A percentile compares a stretch with the other conserved stretches of the same genome.
These are phyloP conservation scores for Drosophila gaucha DNA, from an alignment of 2,888 invertebrate genomes.

Conservation along the genomic window DNA sequence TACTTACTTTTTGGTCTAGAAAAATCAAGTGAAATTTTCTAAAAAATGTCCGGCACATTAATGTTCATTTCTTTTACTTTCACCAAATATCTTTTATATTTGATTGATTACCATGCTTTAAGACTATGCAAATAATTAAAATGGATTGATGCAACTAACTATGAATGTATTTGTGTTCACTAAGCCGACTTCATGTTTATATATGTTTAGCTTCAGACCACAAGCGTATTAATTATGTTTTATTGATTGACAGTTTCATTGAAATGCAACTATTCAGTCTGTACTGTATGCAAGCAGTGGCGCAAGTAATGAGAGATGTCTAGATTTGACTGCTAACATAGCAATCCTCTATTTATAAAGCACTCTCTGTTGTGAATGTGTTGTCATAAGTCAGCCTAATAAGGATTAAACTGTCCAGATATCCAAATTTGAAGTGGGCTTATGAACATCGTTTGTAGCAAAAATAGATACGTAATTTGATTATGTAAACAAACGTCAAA, in stretches of 20 bases:
- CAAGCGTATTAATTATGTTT: constrained; percentile 30
- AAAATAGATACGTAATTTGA: constrained; percentile 67
- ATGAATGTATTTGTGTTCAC: neutral
- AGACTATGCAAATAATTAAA: constrained; percentile 5
- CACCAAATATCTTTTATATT: too few relatives aligned
- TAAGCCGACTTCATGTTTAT: neutral
- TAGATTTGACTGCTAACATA: neutral
- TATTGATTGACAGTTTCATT: constrained; percentile 27
- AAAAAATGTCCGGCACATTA: too few relatives aligned
- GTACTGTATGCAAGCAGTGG: too few relatives aligned
- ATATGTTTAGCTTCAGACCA: neutral
- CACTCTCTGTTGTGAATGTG: constrained; percentile 8
- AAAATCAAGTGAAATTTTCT: too few relatives aligned
- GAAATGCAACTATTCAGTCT: too few relatives aligned
- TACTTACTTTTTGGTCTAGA: too few relatives aligned
- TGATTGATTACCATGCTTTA: too few relatives aligned
- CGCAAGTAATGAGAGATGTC: constrained; percentile 3
- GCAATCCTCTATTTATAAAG: too few relatives aligned
- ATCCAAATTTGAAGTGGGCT: constrained; percentile 30
- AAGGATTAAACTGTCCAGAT: constrained; percentile 16
- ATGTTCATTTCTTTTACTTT: too few relatives aligned
- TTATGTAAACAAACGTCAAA: constrained; percentile 74
- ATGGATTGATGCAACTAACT: constrained; percentile 6
- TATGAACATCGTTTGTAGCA: constrained; percentile 45
- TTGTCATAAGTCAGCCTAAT: constrained; percentile 18